Conservation (phyloP, 2,888 invertebrate species). For the Malthinus seriepunctatus region DNA sequence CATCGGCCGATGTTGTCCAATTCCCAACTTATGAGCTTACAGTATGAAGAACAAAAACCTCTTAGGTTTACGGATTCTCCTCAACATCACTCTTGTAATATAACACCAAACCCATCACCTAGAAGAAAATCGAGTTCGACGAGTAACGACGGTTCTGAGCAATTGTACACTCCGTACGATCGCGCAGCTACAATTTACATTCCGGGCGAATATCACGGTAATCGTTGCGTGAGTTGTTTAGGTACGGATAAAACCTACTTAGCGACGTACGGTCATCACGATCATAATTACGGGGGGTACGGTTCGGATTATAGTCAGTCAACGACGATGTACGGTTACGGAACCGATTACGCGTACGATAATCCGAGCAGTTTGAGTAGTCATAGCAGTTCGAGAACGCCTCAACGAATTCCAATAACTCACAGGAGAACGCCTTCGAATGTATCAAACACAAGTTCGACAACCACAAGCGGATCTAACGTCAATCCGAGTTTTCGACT, state of each 20-base stretch:
- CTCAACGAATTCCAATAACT: conserved; percentile 53
- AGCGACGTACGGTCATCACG: conserved; percentile 39
- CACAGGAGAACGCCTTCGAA: conserved; percentile 82
- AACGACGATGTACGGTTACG: conserved; percentile 52
- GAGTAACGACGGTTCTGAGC: conserved; percentile 70
- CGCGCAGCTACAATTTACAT: conserved; percentile 55
- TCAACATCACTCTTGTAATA: conserved; percentile 61
- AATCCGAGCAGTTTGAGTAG: conserved; percentile 59
- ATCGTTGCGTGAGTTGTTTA: conserved; percentile 45
- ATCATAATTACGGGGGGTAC: conserved; percentile 46
- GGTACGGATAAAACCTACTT: conserved; percentile 38
- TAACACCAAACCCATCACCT: conserved; percentile 62
- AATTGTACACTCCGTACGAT: conserved; percentile 55
- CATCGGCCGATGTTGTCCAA: conserved; percentile 66
- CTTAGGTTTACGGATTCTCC: conserved; percentile 76
- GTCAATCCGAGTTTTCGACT: conserved; percentile 66
- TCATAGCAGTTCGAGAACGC: conserved; percentile 52
- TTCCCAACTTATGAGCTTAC: conserved; percentile 56
- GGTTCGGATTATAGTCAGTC: conserved; percentile 51
- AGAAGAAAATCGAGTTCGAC: conserved; percentile 73
- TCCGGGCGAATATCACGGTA: conserved; percentile 51
- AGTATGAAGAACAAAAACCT: conserved; percentile 65
- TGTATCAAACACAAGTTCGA: conserved; percentile 65
- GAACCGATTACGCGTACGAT: conserved; percentile 60
- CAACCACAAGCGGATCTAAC: conserved; percentile 61